A percentile compares a stretch with the other conserved stretches of the same genome.
Conservation (phyloP, 2,113 vertebrate species). For the Dolichallabes microphthalmus region DNA sequence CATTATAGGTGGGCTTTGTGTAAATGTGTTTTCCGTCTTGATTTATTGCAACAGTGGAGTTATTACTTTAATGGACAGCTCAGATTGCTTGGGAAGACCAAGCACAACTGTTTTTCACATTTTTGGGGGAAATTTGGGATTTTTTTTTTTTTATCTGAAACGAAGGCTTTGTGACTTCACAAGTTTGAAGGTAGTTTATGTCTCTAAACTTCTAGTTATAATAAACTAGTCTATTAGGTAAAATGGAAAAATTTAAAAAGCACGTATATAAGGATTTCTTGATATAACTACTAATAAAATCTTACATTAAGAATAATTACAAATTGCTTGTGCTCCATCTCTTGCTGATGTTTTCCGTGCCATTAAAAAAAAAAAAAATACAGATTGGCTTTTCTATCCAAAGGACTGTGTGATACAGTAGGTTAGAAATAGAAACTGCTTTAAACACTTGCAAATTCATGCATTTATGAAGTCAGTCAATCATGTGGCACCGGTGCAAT, state of each 20-base stretch:
- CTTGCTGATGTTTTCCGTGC: background rate
- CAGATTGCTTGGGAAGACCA: background rate
- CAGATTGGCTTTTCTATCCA: background rate
- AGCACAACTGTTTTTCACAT: background rate
- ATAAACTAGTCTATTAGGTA: background rate
- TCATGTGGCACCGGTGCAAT: background rate
- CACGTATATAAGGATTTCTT: background rate
- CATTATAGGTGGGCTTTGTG: background rate
- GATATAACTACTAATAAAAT: background rate
- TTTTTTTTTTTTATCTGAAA: background rate
- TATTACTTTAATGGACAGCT: background rate
- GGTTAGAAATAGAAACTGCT: background rate
- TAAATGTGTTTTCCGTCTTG: background rate
- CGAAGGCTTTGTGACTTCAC: background rate
- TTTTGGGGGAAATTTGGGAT: background rate
- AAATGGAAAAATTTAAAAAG: background rate
- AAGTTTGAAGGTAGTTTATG: background rate
- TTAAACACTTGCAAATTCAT: constrained; percentile 4
- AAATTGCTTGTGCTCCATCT: background rate
- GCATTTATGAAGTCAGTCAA: background rate
- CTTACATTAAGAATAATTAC: background rate
- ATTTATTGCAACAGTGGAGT: background rate
- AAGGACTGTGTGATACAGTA: background rate
- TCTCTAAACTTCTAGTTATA: background rate
- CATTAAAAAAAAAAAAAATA: no score